These are phyloP conservation scores for Sympetrum striolatum DNA, from an alignment of 2,888 invertebrate species.

Conservation along the genomic window DNA sequence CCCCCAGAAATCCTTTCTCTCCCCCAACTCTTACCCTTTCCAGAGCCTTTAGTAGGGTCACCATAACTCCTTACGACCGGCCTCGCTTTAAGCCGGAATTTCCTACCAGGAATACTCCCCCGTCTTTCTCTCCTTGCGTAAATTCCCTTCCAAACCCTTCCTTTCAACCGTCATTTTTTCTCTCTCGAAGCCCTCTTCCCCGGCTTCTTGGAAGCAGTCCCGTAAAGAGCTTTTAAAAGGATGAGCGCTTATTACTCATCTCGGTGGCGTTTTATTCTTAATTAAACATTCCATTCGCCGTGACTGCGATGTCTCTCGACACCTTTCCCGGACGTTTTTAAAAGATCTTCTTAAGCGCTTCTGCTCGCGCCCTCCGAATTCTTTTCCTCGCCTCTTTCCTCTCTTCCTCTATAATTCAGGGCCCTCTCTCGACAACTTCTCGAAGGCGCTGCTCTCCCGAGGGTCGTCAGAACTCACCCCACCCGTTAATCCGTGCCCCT, in stretches of 20 bases:
- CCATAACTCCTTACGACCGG: background rate
- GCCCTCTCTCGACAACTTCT: background rate
- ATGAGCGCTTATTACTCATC: slow-evolving; percentile 18
- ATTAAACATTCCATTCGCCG: slow-evolving; percentile 34
- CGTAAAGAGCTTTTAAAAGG: background rate
- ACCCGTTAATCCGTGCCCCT: background rate
- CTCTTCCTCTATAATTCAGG: background rate
- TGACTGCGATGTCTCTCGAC: background rate
- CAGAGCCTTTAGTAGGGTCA: background rate
- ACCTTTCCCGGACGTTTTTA: background rate
- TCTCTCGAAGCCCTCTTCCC: background rate
- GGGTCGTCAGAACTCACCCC: background rate
- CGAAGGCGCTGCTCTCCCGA: background rate
- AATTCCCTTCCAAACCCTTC: background rate
- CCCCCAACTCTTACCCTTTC: background rate
- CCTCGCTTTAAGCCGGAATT: background rate
- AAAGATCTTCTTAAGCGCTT: background rate
- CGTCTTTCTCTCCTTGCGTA: background rate
- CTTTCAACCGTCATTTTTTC: background rate
- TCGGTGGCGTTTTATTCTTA: slow-evolving; percentile 25
- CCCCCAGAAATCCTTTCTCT: background rate
- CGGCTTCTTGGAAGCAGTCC: background rate
- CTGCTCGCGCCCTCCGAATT: background rate
- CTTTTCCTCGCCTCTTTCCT: background rate
- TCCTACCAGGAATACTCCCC: background rate